These are phyloP conservation scores for Athripsodes cinereus DNA, from an alignment of 2,888 invertebrate species.

Conservation along the genomic window DNA sequence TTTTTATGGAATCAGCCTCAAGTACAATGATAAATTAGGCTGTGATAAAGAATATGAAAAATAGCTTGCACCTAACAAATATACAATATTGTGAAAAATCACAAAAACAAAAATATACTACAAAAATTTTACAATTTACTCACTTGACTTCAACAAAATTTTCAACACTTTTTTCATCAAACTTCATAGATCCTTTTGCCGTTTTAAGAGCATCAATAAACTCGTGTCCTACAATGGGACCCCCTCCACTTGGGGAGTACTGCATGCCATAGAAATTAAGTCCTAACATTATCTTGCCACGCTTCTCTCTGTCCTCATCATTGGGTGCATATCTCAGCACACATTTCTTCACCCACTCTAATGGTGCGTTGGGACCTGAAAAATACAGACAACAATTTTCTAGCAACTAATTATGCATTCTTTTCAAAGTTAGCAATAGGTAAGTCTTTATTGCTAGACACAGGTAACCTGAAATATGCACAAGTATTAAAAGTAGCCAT, in stretches of 20 bases:
- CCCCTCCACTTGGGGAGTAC: conserved; percentile 75
- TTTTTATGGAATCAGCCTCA: too few species aligned
- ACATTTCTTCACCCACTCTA: conserved; percentile 74
- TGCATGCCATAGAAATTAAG: conserved; percentile 93
- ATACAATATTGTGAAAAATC: conserved; percentile 14
- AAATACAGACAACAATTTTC: conserved; percentile 2
- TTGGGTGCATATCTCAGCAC: conserved; percentile 66
- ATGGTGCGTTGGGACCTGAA: conserved; percentile 81
- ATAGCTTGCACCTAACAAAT: too few species aligned
- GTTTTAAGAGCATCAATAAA: conserved; percentile 70
- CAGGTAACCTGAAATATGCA: too few species aligned
- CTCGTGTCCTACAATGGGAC: conserved; percentile 72
- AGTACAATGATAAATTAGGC: too few species aligned
- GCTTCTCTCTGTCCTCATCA: conserved; percentile 49
- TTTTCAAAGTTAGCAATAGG: too few species aligned
- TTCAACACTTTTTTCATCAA: conserved; percentile 73
- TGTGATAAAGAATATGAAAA: too few species aligned
- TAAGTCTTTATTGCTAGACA: too few species aligned
- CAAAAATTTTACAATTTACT: conserved; percentile 33
- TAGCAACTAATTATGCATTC: too few species aligned
- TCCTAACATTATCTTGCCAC: conserved; percentile 78
- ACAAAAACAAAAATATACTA: background rate
- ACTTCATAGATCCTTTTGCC: conserved; percentile 69
- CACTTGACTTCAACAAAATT: conserved; percentile 83
- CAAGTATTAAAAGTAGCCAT: too few species aligned